These are phyloP conservation scores for Philhelius pedissequus DNA, from an alignment of 2,888 invertebrate species.

Conservation along the genomic window DNA sequence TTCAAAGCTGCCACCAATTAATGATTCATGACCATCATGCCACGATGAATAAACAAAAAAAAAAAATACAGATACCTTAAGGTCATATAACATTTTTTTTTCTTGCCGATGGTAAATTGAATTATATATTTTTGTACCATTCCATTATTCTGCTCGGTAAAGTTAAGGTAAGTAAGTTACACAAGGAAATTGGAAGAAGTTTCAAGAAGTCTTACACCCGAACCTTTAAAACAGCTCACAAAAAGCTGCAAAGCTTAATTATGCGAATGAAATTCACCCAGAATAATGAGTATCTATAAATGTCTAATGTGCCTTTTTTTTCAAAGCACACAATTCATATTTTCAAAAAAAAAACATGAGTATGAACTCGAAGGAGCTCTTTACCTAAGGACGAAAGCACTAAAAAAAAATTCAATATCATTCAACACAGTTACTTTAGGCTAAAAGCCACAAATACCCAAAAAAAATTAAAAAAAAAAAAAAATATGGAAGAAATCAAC, in stretches of 20 bases:
- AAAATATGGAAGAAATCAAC: not conserved
- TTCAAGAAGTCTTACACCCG: constrained; percentile 34
- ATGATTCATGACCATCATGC: constrained; percentile 64
- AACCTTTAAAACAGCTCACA: not conserved
- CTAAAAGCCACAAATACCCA: constrained; percentile 23
- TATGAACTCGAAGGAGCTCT: not conserved
- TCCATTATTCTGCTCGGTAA: not conserved
- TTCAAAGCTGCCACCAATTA: constrained; percentile 56
- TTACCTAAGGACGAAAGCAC: not conserved
- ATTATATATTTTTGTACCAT: constrained; percentile 20
- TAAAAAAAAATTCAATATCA: constrained; percentile 47
- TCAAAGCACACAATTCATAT: constrained; percentile 42
- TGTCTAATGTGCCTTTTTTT: constrained; percentile 40
- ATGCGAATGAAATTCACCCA: constrained; percentile 62
- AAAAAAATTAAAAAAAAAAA: not conserved
- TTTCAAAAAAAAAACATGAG: constrained; percentile 8
- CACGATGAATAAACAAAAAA: not conserved
- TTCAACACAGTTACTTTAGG: constrained; percentile 21
- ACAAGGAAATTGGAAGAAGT: constrained; percentile 38
- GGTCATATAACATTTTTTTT: constrained; percentile 34
- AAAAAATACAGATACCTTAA: not conserved
- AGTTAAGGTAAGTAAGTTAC: constrained; percentile 23
- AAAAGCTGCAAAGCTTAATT: constrained; percentile 55
- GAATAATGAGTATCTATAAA: constrained; percentile 65
- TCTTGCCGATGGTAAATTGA: constrained; percentile 33